A percentile compares a stretch with the other conserved stretches of the same genome.
Evolutionary conservation across 2,113 vertebrate genomes (phyloP).

Genomic region (Muscicapa adusta): DNA sequence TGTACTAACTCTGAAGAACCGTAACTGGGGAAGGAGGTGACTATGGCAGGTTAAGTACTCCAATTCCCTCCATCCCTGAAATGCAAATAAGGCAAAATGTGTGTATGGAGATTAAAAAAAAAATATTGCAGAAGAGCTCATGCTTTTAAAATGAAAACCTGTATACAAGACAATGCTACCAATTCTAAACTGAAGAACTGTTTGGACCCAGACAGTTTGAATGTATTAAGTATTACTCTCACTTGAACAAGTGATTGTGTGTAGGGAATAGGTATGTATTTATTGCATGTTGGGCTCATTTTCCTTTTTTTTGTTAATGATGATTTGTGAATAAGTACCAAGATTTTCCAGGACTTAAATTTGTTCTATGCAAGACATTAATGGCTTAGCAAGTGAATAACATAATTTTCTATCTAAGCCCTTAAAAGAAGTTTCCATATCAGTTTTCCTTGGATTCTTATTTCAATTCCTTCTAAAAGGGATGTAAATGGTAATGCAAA

Average conservation of each 20-base stretch:
- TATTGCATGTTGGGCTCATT: background rate
- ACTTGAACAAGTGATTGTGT: background rate
- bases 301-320: background rate
- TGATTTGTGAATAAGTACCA: background rate
- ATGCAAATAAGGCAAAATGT: constrained; percentile 12
- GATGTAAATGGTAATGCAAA: background rate
- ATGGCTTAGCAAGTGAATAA: background rate
- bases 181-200: background rate
- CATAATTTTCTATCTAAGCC: background rate
- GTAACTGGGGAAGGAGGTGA: background rate
- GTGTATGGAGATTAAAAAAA: background rate
- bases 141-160: background rate
- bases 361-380: background rate
- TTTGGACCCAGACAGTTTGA: background rate
- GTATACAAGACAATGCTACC: background rate
- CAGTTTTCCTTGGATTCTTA: background rate
- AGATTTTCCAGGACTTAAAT: background rate
- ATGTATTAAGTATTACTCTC: background rate
- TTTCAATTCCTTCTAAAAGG: background rate
- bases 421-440: background rate
- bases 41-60: background rate
- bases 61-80: background rate
- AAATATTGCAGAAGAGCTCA: background rate
- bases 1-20: background rate
- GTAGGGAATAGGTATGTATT: background rate